phyloP scores from a whole-genome alignment of 2,113 vertebrate species.

The Lates calcarifer region DNA sequence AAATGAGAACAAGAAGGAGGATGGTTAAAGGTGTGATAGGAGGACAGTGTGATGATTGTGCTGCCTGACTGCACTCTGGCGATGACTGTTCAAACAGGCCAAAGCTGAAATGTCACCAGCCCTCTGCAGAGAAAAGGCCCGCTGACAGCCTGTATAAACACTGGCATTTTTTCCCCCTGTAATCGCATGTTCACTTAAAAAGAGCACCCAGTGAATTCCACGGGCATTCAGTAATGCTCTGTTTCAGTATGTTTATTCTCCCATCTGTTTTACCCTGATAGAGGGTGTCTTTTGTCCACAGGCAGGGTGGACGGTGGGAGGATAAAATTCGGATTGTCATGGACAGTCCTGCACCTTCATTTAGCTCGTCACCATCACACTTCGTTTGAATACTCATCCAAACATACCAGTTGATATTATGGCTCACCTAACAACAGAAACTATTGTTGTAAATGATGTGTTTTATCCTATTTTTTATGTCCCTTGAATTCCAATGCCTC shows the following conservation, averaged over 20 bases:
- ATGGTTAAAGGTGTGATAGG: slow-evolving; percentile 37
- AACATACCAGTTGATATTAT: background rate
- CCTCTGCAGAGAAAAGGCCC: slow-evolving; percentile 59
- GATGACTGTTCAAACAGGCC: slow-evolving; percentile 75
- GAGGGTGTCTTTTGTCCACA: slow-evolving; percentile 56
- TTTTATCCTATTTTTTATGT: background rate
- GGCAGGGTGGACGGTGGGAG: slow-evolving; percentile 5
- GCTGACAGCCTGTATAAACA: slow-evolving; percentile 83
- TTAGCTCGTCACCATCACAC: slow-evolving; percentile 16
- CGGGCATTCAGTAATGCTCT: slow-evolving; percentile 69
- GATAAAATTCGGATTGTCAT: slow-evolving; percentile 22
- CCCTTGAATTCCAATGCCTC: background rate
- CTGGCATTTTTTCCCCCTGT: slow-evolving; percentile 52
- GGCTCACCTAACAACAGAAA: background rate
- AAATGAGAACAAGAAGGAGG: slow-evolving; percentile 5
- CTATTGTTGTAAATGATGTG: background rate
- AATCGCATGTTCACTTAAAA: slow-evolving; percentile 80
- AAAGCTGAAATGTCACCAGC: slow-evolving; percentile 78
- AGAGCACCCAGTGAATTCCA: slow-evolving; percentile 79
- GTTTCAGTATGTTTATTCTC: slow-evolving; percentile 63
- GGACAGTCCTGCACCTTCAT: slow-evolving; percentile 2
- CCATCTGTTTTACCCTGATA: slow-evolving; percentile 59
- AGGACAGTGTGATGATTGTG: slow-evolving; percentile 55
- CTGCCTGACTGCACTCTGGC: slow-evolving; percentile 56
- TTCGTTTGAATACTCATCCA: slow-evolving; percentile 8